A percentile compares a stretch with the other conserved stretches of the same genome.
Evolutionary conservation across 2,797 vertebrate genomes (phyloP).

Genomic region (Antennarius maculatus): DNA sequence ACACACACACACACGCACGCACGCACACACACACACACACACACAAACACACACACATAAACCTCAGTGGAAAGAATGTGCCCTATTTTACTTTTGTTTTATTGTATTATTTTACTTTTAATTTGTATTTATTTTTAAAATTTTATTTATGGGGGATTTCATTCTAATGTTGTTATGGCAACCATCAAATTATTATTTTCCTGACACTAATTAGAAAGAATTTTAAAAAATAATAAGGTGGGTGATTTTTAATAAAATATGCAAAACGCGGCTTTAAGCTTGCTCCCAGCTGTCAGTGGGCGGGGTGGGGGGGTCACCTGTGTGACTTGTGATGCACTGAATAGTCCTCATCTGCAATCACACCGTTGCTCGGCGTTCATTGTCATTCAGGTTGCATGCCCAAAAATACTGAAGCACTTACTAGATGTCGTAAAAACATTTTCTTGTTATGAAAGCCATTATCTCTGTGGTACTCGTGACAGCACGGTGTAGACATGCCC

Average conservation of each 20-base stretch:
- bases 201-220: conserved; percentile 51
- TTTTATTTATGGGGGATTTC: conserved; percentile 18
- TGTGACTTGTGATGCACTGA: conserved; percentile 35
- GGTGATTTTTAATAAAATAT: conserved; percentile 39
- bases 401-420: conserved; percentile 52
- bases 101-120: too few species aligned
- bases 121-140: background rate
- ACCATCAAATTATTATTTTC: conserved; percentile 38
- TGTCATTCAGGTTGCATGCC: conserved; percentile 44
- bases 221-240: conserved; percentile 31
- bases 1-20: too few species aligned
- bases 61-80: too few species aligned
- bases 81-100: too few species aligned
- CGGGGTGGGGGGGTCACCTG: conserved; percentile 24
- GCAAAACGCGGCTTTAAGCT: conserved; percentile 50
- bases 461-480: conserved; percentile 22
- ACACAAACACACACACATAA: too few species aligned
- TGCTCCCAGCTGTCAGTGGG: conserved; percentile 45
- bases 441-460: conserved; percentile 30
- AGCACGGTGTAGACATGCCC: conserved; percentile 31
- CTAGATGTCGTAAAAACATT: conserved; percentile 50
- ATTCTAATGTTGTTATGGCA: conserved; percentile 44
- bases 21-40: too few species aligned
- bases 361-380: conserved; percentile 61
- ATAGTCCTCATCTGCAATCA: conserved; percentile 37